Conservation (phyloP, 2,797 vertebrate genomes). For the Ptychobarbus kaznakovi region DNA sequence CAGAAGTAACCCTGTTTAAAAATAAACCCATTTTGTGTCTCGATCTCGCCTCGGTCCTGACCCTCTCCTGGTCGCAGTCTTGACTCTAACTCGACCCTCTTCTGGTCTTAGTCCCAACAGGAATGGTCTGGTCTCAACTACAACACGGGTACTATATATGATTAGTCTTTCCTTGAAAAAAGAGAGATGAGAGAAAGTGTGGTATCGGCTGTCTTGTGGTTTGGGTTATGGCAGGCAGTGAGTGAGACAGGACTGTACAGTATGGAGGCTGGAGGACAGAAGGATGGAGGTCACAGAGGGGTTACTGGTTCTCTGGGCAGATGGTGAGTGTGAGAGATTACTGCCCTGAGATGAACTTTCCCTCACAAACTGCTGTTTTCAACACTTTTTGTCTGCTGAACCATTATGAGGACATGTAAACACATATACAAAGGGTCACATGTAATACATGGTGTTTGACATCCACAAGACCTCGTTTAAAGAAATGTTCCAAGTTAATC, state of each 20-base stretch:
- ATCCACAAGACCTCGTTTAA: neutral
- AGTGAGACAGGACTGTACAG: constrained; percentile 6
- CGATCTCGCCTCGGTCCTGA: neutral
- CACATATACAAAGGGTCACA: neutral
- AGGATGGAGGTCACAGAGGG: constrained; percentile 17
- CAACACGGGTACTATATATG: neutral
- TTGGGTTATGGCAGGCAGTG: constrained; percentile 16
- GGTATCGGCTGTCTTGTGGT: constrained; percentile 13
- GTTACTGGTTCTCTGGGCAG: constrained; percentile 34
- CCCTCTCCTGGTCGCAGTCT: neutral
- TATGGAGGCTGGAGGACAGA: constrained; percentile 16
- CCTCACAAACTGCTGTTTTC: constrained; percentile 14
- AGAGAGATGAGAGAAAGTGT: neutral
- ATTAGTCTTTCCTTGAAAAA: neutral
- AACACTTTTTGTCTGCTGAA: constrained; percentile 9
- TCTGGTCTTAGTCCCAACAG: neutral
- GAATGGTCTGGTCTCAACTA: neutral
- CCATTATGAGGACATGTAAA: constrained; percentile 26
- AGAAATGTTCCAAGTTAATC: neutral
- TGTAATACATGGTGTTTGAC: neutral
- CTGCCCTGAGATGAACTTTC: neutral
- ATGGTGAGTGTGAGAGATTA: neutral
- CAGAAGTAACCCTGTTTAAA: neutral
- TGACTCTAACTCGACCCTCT: neutral
- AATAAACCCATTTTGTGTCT: neutral